These are phyloP conservation scores for Sus cebifrons DNA, from an alignment of 2,797 vertebrate species.

Conservation along the genomic window DNA sequence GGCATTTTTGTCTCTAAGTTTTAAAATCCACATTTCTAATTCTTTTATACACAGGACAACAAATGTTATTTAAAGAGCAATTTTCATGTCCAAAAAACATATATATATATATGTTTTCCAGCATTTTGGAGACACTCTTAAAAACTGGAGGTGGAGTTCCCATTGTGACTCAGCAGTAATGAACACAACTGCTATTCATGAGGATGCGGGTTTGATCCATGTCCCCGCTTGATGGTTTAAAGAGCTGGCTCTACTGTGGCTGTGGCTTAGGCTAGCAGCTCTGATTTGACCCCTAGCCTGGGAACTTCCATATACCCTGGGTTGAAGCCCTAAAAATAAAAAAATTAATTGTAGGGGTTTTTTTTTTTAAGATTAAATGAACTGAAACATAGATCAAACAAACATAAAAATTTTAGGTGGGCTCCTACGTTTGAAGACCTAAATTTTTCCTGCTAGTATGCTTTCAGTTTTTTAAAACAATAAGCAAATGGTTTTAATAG, in stretches of 20 bases:
- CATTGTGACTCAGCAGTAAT: too few relatives aligned
- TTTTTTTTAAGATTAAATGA: constrained; percentile 52
- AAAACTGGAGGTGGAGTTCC: neutral
- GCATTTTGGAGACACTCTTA: constrained; percentile 43
- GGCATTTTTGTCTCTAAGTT: neutral
- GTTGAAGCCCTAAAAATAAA: too few relatives aligned
- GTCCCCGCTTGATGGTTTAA: too few relatives aligned
- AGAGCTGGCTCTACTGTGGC: too few relatives aligned
- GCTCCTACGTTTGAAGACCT: neutral
- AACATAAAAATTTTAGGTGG: constrained; percentile 1
- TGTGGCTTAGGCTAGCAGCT: too few relatives aligned
- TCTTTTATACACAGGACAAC: constrained; percentile 23
- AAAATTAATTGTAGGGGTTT: too few relatives aligned
- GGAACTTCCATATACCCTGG: too few relatives aligned
- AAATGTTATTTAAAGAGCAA: constrained; percentile 61
- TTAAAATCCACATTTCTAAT: constrained; percentile 52
- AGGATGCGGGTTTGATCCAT: too few relatives aligned
- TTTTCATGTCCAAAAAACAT: constrained; percentile 11
- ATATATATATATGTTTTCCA: neutral
- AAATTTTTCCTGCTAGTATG: neutral
- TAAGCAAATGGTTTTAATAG: constrained; percentile 36
- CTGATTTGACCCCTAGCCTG: too few relatives aligned
- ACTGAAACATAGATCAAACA: constrained; percentile 17
- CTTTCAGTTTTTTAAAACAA: neutral
- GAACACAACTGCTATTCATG: too few relatives aligned